These are phyloP conservation scores for Pseudopodoces humilis DNA, from an alignment of 2,113 vertebrate genomes.

Conservation along the genomic window DNA sequence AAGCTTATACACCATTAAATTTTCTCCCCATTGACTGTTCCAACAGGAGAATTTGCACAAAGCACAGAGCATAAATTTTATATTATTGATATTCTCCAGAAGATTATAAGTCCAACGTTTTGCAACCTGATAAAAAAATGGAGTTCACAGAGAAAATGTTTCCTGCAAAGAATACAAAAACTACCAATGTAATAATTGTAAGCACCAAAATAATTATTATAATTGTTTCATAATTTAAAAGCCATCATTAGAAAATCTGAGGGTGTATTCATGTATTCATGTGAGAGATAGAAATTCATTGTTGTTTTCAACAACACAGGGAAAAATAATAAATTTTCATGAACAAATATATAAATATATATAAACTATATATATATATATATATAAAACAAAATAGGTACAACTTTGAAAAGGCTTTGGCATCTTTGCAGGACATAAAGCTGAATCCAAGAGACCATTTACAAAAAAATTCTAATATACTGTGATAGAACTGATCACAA, in stretches of 20 bases:
- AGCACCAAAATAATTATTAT: neutral
- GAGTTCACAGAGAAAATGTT: neutral
- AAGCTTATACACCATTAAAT: neutral
- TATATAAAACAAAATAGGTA: neutral
- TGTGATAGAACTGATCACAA: neutral
- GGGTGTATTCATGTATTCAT: fast-evolving
- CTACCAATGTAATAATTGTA: neutral
- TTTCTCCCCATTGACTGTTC: neutral
- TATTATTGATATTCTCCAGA: neutral
- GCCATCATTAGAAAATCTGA: neutral
- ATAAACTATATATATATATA: too few species aligned
- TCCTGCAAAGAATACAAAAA: neutral
- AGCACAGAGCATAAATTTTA: constrained; percentile 1
- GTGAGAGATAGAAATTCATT: neutral
- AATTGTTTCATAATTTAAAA: neutral
- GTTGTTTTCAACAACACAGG: neutral
- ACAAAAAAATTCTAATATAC: neutral
- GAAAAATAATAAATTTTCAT: neutral
- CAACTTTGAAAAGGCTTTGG: neutral
- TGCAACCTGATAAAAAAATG: neutral
- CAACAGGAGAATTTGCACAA: neutral
- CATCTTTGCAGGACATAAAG: neutral
- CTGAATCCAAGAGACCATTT: neutral
- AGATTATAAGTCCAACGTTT: neutral
- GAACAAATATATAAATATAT: neutral